Evolutionary conservation across 2,113 vertebrate genomes (phyloP), one percentile per base, ranked within the genome.

Genomic region (Gila orcuttii): DNA sequence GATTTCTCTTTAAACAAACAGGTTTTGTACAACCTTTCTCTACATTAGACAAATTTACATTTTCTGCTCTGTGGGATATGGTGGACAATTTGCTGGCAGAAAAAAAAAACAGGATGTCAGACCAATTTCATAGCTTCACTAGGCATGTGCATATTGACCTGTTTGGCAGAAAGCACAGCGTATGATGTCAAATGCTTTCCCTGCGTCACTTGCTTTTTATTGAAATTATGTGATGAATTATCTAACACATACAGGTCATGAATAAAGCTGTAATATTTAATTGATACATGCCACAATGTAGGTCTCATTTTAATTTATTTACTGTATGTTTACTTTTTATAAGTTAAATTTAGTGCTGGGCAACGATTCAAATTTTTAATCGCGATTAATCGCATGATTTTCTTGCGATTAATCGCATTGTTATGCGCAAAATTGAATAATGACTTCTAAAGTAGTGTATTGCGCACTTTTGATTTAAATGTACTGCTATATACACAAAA

Each of bases 91-190:
- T 60, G 21, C 25, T 15, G 7, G 45, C 50, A 75, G 36, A 59
- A 75, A 36, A 75, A 75, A 36, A 68, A 64, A 52, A 78, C 33
- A 11, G 64, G 83, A 75, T 25, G 23, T 84, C 68, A 88, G 28
- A 91, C 66, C 59, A 79, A 90, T 90, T 86, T 47, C 3, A 52
- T 80, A n/a, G 82, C 60, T 76, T 31, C 71, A 73, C 17, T 64
- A 68, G 28, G 82, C 50, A 33, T 68, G 69, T 85, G 62, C 23
- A 3, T 85, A 88, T 82, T 23, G 36, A 87, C 86, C 17, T 17
- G 73, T 84, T 45, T 19, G 19, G 64, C 81, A 64, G 31, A 84
- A 45, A 57, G 28, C 80, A 83, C 28, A 9, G 50, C n/a, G 55
- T 31, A 75, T 83, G 64, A 15, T 84, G 75, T 79, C 8, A 36